A percentile compares a stretch with the other conserved stretches of the same genome.
These are phyloP conservation scores for Acipenser ruthenus DNA, from an alignment of 2,797 vertebrate genomes.

Conservation along the genomic window DNA sequence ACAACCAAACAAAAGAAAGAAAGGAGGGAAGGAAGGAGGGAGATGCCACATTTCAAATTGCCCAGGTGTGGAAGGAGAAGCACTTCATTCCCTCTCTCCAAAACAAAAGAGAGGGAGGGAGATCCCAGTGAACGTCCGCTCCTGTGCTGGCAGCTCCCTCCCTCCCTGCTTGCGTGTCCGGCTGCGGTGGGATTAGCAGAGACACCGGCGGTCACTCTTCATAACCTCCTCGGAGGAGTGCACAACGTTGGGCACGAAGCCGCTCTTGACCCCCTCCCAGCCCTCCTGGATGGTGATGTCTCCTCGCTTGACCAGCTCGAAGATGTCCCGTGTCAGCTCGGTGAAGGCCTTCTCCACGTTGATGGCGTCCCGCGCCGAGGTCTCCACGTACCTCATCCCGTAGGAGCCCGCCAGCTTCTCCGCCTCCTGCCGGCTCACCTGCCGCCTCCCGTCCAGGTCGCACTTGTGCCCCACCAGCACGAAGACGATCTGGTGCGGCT, in stretches of 20 bases:
- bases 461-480: constrained; percentile 95
- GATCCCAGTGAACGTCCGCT: neutral
- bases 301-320: constrained; percentile 86
- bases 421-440: constrained; percentile 88
- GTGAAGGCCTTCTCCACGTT: constrained; percentile 98
- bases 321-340: constrained; percentile 92
- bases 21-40: no score
- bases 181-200: constrained; percentile 70
- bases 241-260: constrained; percentile 93
- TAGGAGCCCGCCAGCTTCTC: constrained; percentile 89
- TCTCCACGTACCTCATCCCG: constrained; percentile 95
- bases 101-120: neutral
- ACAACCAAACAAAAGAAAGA: no score
- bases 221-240: constrained; percentile 97
- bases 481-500: constrained; percentile 95
- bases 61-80: no score
- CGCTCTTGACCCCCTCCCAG: constrained; percentile 97
- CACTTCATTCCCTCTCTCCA: neutral
- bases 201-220: constrained; percentile 90
- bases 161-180: neutral
- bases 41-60: no score
- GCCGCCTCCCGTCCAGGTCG: constrained; percentile 86
- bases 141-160: neutral
- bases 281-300: constrained; percentile 96
- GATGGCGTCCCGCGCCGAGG: constrained; percentile 90